phyloP scores from a whole-genome alignment of 2,888 invertebrate genomes.

The Ischnus inquisitorius region DNA sequence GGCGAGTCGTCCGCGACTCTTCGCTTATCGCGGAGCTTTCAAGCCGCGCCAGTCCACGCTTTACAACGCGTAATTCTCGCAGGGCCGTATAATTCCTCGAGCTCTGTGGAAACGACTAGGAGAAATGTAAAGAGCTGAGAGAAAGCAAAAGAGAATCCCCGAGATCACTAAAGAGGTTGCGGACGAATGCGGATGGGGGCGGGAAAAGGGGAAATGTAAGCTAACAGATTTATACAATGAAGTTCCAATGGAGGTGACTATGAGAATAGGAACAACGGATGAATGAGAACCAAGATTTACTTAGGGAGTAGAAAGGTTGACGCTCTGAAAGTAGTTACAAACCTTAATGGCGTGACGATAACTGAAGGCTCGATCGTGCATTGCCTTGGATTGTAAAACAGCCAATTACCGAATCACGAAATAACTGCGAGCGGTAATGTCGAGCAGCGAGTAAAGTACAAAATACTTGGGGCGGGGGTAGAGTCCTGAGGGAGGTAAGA shows the following conservation, averaged over 20 bases:
- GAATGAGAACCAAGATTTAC: background rate
- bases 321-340: conserved; percentile 59
- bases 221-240: conserved; percentile 74
- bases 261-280: conserved; percentile 1
- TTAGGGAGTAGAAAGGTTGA: conserved; percentile 2
- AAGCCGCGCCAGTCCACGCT: conserved; percentile 64
- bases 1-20: conserved; percentile 17
- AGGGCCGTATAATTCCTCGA: conserved; percentile 72
- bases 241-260: conserved; percentile 67
- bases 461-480: background rate
- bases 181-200: background rate
- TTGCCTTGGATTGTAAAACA: background rate
- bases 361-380: background rate
- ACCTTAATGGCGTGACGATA: conserved; percentile 59
- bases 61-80: conserved; percentile 74
- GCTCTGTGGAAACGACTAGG: background rate
- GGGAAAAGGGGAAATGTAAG: background rate
- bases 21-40: conserved; percentile 27
- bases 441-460: background rate
- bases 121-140: background rate
- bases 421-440: background rate
- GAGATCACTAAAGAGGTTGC: background rate
- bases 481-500: too few species aligned
- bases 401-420: background rate
- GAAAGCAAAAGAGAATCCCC: conserved; percentile 3